phyloP scores from a whole-genome alignment of 2,888 invertebrate species.

The Cotesia congregata region DNA sequence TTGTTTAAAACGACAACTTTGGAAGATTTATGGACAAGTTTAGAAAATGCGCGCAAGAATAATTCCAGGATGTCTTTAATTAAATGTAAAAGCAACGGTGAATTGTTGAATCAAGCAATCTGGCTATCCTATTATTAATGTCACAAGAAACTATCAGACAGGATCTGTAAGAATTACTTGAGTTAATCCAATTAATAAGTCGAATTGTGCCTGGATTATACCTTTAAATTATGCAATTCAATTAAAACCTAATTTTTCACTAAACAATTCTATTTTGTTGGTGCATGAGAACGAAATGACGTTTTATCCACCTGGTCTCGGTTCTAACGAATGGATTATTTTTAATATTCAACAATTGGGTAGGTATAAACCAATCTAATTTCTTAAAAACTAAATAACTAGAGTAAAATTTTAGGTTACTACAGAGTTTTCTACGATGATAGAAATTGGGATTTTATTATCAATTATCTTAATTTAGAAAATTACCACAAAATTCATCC shows the following conservation, averaged over 20 bases:
- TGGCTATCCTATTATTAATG: neutral
- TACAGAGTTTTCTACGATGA: conserved; percentile 76
- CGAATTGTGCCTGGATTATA: conserved; percentile 56
- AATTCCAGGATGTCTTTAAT: conserved; percentile 51
- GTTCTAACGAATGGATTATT: conserved; percentile 74
- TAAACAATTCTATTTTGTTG: conserved; percentile 73
- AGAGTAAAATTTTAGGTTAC: neutral
- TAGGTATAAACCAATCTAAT: conserved; percentile 51
- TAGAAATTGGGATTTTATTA: conserved; percentile 77
- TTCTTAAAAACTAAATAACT: no score
- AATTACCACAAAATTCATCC: conserved; percentile 72
- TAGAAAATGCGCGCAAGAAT: conserved; percentile 41
- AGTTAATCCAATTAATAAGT: conserved; percentile 26
- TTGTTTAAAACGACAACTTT: conserved; percentile 46
- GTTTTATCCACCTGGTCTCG: conserved; percentile 60
- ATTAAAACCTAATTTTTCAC: conserved; percentile 66
- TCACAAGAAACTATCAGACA: conserved; percentile 27
- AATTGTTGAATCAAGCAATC: neutral
- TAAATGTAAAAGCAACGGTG: neutral
- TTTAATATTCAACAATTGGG: conserved; percentile 78
- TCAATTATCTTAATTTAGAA: conserved; percentile 68
- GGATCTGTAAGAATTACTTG: conserved; percentile 46
- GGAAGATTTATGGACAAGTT: conserved; percentile 49
- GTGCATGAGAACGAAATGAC: conserved; percentile 61
- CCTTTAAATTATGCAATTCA: conserved; percentile 61